A percentile compares a stretch with the other conserved stretches of the same genome.
Evolutionary conservation across 2,888 invertebrate genomes (phyloP).

Genomic region (Julus scandinavius): DNA sequence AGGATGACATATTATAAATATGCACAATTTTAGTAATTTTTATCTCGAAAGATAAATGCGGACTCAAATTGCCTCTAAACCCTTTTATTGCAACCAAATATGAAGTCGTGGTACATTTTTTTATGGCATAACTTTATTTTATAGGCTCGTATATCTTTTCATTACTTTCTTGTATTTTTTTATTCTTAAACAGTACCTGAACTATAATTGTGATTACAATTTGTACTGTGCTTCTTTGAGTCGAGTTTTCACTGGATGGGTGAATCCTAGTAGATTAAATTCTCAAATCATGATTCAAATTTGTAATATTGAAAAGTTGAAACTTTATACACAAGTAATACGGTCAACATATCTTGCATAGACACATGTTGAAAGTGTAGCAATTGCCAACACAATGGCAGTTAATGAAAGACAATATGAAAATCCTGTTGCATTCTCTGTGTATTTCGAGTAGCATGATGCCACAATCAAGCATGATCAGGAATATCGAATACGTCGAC

Average conservation of each 20-base stretch:
- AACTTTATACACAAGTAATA: too few species aligned
- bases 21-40: neutral
- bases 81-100: conserved; percentile 18
- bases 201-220: neutral
- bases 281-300: too few species aligned
- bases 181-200: neutral
- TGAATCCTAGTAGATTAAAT: too few species aligned
- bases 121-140: conserved; percentile 9
- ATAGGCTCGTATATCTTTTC: neutral
- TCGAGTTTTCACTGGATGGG: neutral
- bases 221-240: neutral
- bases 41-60: neutral
- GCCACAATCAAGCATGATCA: neutral
- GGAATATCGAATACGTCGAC: neutral
- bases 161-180: conserved; percentile 10
- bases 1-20: conserved; percentile 18
- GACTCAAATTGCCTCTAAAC: conserved; percentile 1
- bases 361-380: too few species aligned
- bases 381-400: too few species aligned
- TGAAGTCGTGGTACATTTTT: conserved; percentile 18
- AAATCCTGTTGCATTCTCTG: too few species aligned
- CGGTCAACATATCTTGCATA: too few species aligned
- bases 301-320: too few species aligned
- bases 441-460: neutral
- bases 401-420: too few species aligned